phyloP scores from a whole-genome alignment of 2,888 invertebrate genomes.

The Catonia carolina region DNA sequence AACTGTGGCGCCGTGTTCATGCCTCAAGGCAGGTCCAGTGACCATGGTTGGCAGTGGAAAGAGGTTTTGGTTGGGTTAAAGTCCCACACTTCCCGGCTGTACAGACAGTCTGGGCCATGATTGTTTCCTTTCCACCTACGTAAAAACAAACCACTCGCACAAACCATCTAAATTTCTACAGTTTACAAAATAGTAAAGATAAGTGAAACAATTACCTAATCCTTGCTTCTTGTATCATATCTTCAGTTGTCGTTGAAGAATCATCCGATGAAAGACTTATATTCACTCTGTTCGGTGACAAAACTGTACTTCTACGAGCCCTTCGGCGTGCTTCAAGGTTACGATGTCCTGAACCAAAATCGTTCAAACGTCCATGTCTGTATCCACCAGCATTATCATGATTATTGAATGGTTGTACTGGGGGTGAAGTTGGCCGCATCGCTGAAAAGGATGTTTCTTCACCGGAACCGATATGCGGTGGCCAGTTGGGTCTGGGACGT shows the following conservation, averaged over 20 bases:
- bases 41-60: too few species aligned
- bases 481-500: neutral
- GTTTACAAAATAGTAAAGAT: neutral
- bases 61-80: too few species aligned
- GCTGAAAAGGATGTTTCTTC: neutral
- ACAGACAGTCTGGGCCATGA: too few species aligned
- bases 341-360: too few species aligned
- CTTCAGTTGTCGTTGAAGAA: slow-evolving; percentile 44
- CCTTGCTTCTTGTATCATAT: slow-evolving; percentile 49
- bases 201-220: slow-evolving; percentile 36
- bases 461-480: neutral
- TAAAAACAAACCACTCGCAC: too few species aligned
- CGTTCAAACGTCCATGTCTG: too few species aligned
- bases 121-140: too few species aligned
- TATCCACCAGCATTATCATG: neutral
- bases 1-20: too few species aligned
- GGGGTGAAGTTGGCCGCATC: neutral
- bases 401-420: neutral
- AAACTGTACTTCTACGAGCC: neutral
- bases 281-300: too few species aligned
- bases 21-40: too few species aligned
- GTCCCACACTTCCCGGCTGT: too few species aligned
- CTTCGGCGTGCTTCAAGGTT: neutral
- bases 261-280: slow-evolving; percentile 29
- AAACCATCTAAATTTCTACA: too few species aligned